Percentiles rank a stretch among this genome's conserved stretches.
phyloP scores from a whole-genome alignment of 2,888 invertebrate genomes.

The Eupelmus urozonus region DNA sequence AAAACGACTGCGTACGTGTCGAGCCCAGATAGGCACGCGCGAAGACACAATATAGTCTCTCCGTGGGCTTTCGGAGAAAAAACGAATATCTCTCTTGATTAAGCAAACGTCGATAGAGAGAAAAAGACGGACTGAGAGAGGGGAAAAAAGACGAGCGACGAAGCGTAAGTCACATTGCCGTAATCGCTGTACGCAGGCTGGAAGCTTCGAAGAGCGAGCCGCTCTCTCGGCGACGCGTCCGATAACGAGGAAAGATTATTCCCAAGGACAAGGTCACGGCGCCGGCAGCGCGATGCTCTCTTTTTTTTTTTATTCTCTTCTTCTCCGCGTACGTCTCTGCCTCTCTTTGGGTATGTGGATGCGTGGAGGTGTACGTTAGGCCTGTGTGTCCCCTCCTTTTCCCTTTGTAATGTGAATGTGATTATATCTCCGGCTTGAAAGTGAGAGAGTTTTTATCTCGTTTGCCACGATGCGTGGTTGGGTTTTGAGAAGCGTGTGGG shows the following conservation, averaged over 20 bases:
- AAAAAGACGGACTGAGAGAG: neutral
- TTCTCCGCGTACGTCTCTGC: neutral
- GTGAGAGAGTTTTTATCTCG: neutral
- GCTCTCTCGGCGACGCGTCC: slow-evolving; percentile 71
- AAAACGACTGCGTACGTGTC: too few species aligned
- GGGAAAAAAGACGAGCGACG: neutral
- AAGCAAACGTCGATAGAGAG: neutral
- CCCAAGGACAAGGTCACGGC: slow-evolving; percentile 75
- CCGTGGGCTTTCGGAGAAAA: too few species aligned
- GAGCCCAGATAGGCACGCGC: too few species aligned
- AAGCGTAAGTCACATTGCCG: slow-evolving; percentile 31
- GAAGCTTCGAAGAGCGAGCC: slow-evolving; percentile 16
- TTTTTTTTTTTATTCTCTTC: slow-evolving; percentile 2
- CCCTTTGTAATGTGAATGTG: too few species aligned
- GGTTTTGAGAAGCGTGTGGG: too few species aligned
- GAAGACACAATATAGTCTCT: too few species aligned
- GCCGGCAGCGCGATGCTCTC: neutral
- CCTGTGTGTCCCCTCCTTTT: too few species aligned
- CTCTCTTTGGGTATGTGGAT: too few species aligned
- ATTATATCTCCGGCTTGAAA: neutral
- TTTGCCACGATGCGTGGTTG: neutral
- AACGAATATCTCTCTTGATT: too few species aligned
- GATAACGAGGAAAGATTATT: slow-evolving; percentile 76
- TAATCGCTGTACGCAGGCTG: slow-evolving; percentile 22
- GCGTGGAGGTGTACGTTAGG: too few species aligned